Conservation (phyloP, 2,888 invertebrate species). For the Caenorhabditis wallacei region DNA sequence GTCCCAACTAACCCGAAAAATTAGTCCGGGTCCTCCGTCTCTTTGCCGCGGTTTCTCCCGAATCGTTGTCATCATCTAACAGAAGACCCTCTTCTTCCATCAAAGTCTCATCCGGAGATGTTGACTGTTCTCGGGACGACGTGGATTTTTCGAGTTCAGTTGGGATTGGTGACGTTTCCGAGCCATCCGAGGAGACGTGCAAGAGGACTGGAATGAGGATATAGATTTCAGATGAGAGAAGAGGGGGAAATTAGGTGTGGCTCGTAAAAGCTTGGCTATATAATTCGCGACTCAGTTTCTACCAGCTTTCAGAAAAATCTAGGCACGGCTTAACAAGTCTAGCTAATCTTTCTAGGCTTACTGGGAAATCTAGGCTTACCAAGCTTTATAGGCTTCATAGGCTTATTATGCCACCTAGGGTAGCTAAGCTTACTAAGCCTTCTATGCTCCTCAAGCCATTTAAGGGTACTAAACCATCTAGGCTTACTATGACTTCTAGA, state of each 20-base stretch:
- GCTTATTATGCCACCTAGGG: too few relatives aligned
- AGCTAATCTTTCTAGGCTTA: too few relatives aligned
- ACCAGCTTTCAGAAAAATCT: too few relatives aligned
- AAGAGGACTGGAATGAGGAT: conserved; percentile 34
- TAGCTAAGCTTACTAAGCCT: too few relatives aligned
- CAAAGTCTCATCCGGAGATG: conserved; percentile 38
- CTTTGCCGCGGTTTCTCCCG: conserved; percentile 54
- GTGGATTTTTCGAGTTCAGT: conserved; percentile 50
- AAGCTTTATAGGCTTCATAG: too few relatives aligned
- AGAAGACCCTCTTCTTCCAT: conserved; percentile 25
- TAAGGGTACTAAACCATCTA: too few relatives aligned
- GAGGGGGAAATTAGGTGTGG: too few relatives aligned
- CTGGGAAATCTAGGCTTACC: too few relatives aligned
- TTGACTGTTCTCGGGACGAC: conserved; percentile 54
- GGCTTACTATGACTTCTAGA: too few relatives aligned
- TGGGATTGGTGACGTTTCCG: conserved; percentile 24
- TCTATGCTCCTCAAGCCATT: too few relatives aligned
- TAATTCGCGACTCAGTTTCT: too few relatives aligned
- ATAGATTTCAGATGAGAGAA: background rate
- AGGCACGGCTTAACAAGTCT: too few relatives aligned
- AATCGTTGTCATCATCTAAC: conserved; percentile 36
- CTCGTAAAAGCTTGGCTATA: background rate
- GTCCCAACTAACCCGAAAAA: conserved; percentile 52
- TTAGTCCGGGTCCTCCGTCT: conserved; percentile 60
- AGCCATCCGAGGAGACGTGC: conserved; percentile 3